Evolutionary conservation across 2,113 vertebrate genomes (phyloP), one percentile per base, ranked within the genome.

Genomic region (Butastur rufipennis): DNA sequence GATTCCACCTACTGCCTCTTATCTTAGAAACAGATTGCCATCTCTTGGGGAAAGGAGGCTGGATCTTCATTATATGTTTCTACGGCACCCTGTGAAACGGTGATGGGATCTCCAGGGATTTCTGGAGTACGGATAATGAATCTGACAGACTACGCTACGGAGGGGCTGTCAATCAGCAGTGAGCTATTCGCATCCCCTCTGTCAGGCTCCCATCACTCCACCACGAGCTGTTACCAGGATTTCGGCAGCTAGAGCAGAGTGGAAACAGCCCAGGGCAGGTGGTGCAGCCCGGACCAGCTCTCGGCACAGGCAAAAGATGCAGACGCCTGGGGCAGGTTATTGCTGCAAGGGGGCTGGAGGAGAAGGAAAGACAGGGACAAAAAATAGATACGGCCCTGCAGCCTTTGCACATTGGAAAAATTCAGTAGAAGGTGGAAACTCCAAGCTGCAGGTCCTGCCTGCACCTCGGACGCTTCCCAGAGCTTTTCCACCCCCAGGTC

Each of bases 81-180:
- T 59, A 70, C 18, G 1, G 87, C 90, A 86, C 81, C 81, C 66
- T 90, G 48, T 82, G 84, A 85, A 90, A 86, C 15, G 45, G 89
- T 79, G 73, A 93, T 82, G 61, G 68, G 67, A 63, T 86, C 94
- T 93, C 93, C 40, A 92, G 93, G 71, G 93, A 93, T 85, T 96
- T 90, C 63, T 88, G 74, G 72, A 90, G 82, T 47, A 29, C 29
- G 19, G 55, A 86, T 93, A 94, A 94, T 52, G 47, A 92, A 90
- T 88, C 59, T 95, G 85, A 95, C 90, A 93, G 90, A 93, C 71
- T 59, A 58, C 0, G 18, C 67, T 53, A 25, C 7, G 67, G 55
- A 86, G 63, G 50, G 45, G 19, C 67, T 94, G 90, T 92, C 94
- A 97, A 71, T 96, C 88, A 93, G 22, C 22, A 73, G n/a, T 0